Conservation (phyloP, 2,113 vertebrate species). For the Phrynosoma platyrhinos region DNA sequence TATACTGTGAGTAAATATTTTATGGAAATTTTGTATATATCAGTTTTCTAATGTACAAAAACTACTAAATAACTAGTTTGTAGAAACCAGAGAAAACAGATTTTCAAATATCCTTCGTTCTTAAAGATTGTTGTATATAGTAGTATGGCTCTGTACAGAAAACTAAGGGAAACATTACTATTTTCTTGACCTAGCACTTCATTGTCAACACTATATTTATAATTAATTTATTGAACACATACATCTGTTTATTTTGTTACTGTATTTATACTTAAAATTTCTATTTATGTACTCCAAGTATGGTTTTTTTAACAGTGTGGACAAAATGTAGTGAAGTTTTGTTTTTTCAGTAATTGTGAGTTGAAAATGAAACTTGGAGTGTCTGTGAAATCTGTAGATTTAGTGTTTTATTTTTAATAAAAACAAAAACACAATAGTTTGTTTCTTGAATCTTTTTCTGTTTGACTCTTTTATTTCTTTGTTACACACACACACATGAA, state of each 20-base stretch:
- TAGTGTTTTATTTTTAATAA: too few species aligned
- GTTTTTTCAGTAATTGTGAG: constrained; percentile 51
- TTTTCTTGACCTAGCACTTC: constrained; percentile 77
- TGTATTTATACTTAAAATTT: constrained; percentile 80
- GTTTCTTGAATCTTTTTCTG: too few species aligned
- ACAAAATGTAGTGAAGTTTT: constrained; percentile 52
- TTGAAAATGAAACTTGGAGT: background rate
- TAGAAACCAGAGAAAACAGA: background rate
- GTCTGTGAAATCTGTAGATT: background rate
- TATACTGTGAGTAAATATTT: background rate
- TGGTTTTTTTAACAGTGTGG: constrained; percentile 61
- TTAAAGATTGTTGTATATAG: constrained; percentile 49
- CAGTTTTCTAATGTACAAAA: background rate
- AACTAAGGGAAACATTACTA: constrained; percentile 26
- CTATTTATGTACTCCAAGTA: constrained; percentile 77
- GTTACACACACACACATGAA: too few species aligned
- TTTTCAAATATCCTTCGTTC: constrained; percentile 4
- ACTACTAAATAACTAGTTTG: constrained; percentile 10
- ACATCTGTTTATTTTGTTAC: constrained; percentile 80
- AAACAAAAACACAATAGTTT: too few species aligned
- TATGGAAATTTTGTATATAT: background rate
- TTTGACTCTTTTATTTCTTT: too few species aligned
- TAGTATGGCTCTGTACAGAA: constrained; percentile 23
- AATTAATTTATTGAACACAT: constrained; percentile 81
- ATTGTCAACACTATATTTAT: constrained; percentile 79